Percentiles rank a stretch among this genome's conserved stretches.
Evolutionary conservation across 2,797 vertebrate genomes (phyloP).

Genomic region (Molossus molossus): DNA sequence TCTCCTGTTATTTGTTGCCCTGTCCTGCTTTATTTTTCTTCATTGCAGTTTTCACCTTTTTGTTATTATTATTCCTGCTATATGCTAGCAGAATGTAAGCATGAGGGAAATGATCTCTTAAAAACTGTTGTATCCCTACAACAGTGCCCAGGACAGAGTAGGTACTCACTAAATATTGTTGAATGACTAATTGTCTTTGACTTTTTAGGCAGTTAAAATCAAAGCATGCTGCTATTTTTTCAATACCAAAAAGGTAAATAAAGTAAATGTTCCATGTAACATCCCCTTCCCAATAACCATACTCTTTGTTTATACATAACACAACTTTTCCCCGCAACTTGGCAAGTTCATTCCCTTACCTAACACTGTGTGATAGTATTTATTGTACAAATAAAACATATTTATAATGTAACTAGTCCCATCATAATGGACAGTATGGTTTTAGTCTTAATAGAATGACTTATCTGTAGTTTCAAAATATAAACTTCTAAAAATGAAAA

Average conservation of each 20-base stretch:
- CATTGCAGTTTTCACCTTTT: neutral
- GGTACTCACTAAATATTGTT: neutral
- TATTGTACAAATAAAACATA: neutral
- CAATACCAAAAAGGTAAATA: neutral
- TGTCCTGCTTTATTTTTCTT: neutral
- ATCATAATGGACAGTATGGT: neutral
- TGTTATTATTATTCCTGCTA: neutral
- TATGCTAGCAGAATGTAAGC: neutral
- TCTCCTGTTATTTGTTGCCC: neutral
- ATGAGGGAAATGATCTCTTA: neutral
- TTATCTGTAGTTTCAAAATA: neutral
- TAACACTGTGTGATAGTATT: neutral
- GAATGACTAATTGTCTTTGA: neutral
- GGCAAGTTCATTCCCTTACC: neutral
- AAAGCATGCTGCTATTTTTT: conserved; percentile 45
- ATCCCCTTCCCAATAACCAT: neutral
- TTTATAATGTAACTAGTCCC: neutral
- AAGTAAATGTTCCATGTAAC: neutral
- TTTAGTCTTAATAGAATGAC: neutral
- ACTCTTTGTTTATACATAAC: neutral
- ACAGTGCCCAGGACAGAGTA: neutral
- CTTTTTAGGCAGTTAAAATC: neutral
- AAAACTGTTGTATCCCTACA: neutral
- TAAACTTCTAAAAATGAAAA: neutral
- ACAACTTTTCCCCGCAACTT: neutral